Conservation (phyloP, 2,888 invertebrate genomes). For the Drosophila sordidula region DNA sequence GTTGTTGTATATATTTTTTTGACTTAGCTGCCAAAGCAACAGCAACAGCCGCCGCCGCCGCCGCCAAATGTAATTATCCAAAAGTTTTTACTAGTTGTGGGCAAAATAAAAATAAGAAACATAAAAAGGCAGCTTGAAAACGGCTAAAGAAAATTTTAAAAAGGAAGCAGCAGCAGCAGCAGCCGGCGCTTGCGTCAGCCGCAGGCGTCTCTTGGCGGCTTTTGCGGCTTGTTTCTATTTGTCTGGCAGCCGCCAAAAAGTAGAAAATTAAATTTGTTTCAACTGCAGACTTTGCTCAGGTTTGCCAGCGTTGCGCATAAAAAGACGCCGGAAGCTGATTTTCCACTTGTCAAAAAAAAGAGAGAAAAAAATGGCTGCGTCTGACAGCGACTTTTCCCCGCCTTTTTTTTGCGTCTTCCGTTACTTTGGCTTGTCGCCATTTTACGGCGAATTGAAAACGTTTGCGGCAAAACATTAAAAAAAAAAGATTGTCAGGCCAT, state of each 20-base stretch:
- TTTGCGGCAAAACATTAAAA: conserved; percentile 17
- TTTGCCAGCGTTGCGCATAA: conserved; percentile 33
- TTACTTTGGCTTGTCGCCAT: conserved; percentile 46
- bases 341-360: conserved; percentile 55
- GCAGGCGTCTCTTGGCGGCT: conserved; percentile 50
- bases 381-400: conserved; percentile 32
- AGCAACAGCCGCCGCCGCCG: conserved; percentile 24
- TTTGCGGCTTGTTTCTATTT: conserved; percentile 69
- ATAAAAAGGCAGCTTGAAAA: conserved; percentile 37
- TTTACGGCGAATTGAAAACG: conserved; percentile 37
- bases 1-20: conserved; percentile 15
- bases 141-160: conserved; percentile 38
- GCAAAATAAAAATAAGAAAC: conserved; percentile 16
- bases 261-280: conserved; percentile 78
- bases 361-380: conserved; percentile 25
- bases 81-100: conserved; percentile 72
- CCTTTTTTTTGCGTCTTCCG: conserved; percentile 30
- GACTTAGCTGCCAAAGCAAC: conserved; percentile 60
- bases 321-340: conserved; percentile 64
- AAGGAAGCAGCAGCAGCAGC: conserved; percentile 31
- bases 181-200: conserved; percentile 50
- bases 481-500: conserved; percentile 54
- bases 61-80: conserved; percentile 76
- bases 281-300: conserved; percentile 70
- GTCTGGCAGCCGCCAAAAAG: conserved; percentile 72